Percentiles rank a stretch among this genome's conserved stretches.
phyloP scores from a whole-genome alignment of 1,140 invertebrate genomes.

The Leptopilina clavipes region DNA sequence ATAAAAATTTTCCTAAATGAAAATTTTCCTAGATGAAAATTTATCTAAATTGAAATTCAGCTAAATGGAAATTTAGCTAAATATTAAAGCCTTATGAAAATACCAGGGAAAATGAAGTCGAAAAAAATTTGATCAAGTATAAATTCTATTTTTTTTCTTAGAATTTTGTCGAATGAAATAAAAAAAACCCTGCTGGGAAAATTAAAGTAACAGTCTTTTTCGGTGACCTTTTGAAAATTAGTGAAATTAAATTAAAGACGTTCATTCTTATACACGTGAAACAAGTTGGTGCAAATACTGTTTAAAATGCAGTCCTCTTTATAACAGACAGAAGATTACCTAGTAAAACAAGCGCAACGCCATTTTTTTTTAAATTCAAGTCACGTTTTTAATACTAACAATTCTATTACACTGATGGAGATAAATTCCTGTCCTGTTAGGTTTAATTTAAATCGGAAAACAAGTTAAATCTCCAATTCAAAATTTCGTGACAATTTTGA shows the following conservation, averaged over 20 bases:
- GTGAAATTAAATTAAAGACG: conserved; percentile 11
- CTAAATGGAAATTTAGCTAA: too few species aligned
- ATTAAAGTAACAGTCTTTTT: not conserved
- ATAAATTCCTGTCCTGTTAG: not conserved
- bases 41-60: too few species aligned
- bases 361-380: not conserved
- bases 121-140: too few species aligned
- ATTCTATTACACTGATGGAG: not conserved
- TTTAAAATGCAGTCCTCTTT: not conserved
- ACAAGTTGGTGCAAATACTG: not conserved
- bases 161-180: not conserved
- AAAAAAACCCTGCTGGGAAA: not conserved
- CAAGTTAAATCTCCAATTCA: not conserved
- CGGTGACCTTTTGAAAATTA: conserved; percentile 10
- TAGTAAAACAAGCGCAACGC: not conserved
- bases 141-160: too few species aligned
- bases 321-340: not conserved
- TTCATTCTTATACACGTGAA: not conserved
- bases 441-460: not conserved
- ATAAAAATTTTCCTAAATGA: too few species aligned
- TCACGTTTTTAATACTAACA: conserved; percentile 15
- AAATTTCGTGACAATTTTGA: not conserved
- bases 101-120: too few species aligned
- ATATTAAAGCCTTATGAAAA: too few species aligned
- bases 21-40: too few species aligned